Percentiles rank a stretch among this genome's conserved stretches.
Evolutionary conservation across 2,888 invertebrate species (phyloP).

Genomic region (Drosophila ezoana): DNA sequence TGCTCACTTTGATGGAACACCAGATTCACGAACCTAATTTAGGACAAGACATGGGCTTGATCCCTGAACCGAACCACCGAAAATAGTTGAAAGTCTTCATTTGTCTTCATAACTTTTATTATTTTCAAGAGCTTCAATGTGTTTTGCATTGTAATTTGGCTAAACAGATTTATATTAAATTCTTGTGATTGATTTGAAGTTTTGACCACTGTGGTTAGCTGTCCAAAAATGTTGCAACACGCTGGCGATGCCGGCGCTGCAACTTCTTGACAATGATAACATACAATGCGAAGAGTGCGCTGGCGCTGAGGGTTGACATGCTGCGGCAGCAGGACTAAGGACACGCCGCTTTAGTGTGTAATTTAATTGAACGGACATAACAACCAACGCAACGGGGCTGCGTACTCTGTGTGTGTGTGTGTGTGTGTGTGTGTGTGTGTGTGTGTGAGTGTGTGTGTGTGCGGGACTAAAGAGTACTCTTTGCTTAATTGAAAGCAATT

Average conservation of each 20-base stretch:
- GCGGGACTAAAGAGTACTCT: conserved; percentile 74
- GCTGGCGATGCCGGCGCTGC: conserved; percentile 38
- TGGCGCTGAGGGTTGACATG: conserved; percentile 45
- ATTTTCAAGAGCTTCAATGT: too few species aligned
- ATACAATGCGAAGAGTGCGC: conserved; percentile 59
- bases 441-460: conserved; percentile 16
- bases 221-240: conserved; percentile 58
- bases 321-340: conserved; percentile 51
- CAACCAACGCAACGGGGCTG: conserved; percentile 47
- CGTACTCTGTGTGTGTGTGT: conserved; percentile 14
- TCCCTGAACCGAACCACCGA: too few species aligned
- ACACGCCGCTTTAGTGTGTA: conserved; percentile 74
- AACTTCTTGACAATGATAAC: conserved; percentile 79
- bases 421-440: conserved; percentile 15
- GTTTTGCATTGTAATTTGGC: too few species aligned
- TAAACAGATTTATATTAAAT: neutral
- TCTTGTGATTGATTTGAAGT: neutral
- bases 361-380: conserved; percentile 81
- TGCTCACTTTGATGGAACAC: too few species aligned
- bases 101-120: too few species aligned
- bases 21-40: too few species aligned
- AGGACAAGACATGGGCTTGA: too few species aligned
- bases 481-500: conserved; percentile 81
- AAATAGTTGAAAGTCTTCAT: too few species aligned
- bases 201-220: conserved; percentile 35